Base-by-base conservation (phyloP, 2,888 invertebrate species). In the Brenthis ino region DNA sequence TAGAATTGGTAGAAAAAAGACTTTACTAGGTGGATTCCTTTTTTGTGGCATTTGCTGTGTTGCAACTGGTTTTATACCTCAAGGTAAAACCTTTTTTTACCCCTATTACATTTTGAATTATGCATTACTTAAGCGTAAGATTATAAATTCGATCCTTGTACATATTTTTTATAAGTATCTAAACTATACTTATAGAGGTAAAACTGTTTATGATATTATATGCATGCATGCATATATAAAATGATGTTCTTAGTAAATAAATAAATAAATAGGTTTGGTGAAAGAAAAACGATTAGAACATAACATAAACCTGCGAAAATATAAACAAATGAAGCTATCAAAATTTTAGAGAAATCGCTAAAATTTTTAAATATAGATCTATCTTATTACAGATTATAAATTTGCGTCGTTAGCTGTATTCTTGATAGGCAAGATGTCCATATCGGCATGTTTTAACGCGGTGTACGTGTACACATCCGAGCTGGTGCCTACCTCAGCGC, bases 401-500 rank as follows among this genome's bases (percentile, higher is more conserved):
- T 0, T 43, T 82, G 33, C 72, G 86, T 8, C 93, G 84, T 86
- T 79, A 94, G 71, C 78, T 86, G 63, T 91, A 57, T 86, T 85
- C 78, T 82, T 95, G 78, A 64, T 88, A 69, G 89, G 88, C 14
- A 91, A 91, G 81, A 79, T 88, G 70, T 82, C 83, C 71, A 90
- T 91, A 79, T 88, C 89, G 73, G 88, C 88, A 84, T 85, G 85
- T 14, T 91, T 91, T 79, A 89, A 87, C 76, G 85, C 86, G 73
- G 84, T 89, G 72, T 91, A 91, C 79, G 89, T 91, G 76, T 91
- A 95, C 81, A 95, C 95, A 0, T 94, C 95, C 54, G 95, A 95
- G 88, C 88, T 95, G 83, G 95, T 95, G 83, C 95, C 95, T 0
- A 95, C 95, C 4, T 89, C 89, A 48, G 87, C 94, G 57, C 86